Base-by-base conservation (phyloP, 2,797 vertebrate species). In the Kryptopterus vitreolus region DNA sequence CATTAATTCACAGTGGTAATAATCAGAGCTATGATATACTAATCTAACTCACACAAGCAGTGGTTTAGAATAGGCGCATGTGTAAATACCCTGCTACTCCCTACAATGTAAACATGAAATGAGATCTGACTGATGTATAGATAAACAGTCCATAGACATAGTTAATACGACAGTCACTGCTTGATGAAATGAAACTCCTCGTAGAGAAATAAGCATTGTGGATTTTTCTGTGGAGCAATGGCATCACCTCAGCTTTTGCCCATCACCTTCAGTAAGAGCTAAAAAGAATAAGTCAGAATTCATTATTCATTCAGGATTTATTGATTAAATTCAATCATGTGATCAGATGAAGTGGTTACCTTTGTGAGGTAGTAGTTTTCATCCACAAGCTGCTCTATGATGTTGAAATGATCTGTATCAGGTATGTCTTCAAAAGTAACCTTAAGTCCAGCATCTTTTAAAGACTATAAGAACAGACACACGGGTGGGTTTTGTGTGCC, bases 221-320 rank as follows among this genome's bases (percentile, higher is more conserved):
- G 50, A 55, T 35, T 20, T 29, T 71, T 31, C 24, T 10, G 48
- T 20, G 33, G 33, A 70, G 43, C 9, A 24, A 22, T 13, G 13
- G 62, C 11, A 35, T 43, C 20, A 46, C 62, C 46, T 93, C 86
- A 94, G 88, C 79, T 87, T 84, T 89, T 93, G 33, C 86, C 90
- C 91, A 94, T 93, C 86, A 91, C 90, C 88, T 93, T 93, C 62
- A 94, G 71, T 65, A 95, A 90, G 77, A 94, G 88, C 93, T 94
- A 58, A 31, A 81, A 59, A 85, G 38, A 26, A 81, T 8, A 76
- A 15, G 29, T 15, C 77, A 76, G 78, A 18, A 81, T 53, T 33
- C 46, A 12, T 2, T 9, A 57, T 26, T 31, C 1, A 29, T 70
- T 35, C 5, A 43, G 13, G 31, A 62, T 29, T 70, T 61, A 4